phyloP scores from a whole-genome alignment of 2,888 invertebrate species.

The Aricia artaxerxes region DNA sequence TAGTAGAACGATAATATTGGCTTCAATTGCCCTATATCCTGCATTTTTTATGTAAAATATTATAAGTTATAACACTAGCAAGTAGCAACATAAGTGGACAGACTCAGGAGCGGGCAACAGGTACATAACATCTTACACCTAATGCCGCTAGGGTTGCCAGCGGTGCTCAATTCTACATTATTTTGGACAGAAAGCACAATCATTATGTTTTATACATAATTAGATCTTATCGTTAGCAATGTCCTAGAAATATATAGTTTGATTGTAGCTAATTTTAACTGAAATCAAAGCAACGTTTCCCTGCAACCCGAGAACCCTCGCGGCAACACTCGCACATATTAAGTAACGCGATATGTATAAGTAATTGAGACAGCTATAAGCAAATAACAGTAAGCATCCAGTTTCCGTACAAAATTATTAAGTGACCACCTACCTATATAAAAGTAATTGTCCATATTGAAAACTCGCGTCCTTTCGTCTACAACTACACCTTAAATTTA shows the following conservation, averaged over 20 bases:
- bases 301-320: background rate
- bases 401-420: background rate
- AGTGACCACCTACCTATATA: conserved; percentile 9
- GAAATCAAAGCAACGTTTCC: background rate
- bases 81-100: background rate
- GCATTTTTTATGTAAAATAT: background rate
- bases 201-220: background rate
- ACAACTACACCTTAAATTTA: background rate
- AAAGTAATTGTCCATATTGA: conserved; percentile 4
- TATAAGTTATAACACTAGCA: background rate
- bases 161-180: background rate
- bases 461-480: background rate
- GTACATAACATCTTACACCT: conserved; percentile 3
- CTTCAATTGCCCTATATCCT: background rate
- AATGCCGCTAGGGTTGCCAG: background rate
- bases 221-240: background rate
- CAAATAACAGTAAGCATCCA: conserved; percentile 21
- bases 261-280: background rate
- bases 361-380: conserved; percentile 25
- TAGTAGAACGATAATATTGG: too few species aligned
- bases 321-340: background rate
- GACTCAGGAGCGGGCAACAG: background rate
- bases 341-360: conserved; percentile 24
- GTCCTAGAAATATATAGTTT: background rate
- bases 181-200: background rate